Evolutionary conservation across 2,797 vertebrate species (phyloP).

Genomic region (Pelobates cultripes): DNA sequence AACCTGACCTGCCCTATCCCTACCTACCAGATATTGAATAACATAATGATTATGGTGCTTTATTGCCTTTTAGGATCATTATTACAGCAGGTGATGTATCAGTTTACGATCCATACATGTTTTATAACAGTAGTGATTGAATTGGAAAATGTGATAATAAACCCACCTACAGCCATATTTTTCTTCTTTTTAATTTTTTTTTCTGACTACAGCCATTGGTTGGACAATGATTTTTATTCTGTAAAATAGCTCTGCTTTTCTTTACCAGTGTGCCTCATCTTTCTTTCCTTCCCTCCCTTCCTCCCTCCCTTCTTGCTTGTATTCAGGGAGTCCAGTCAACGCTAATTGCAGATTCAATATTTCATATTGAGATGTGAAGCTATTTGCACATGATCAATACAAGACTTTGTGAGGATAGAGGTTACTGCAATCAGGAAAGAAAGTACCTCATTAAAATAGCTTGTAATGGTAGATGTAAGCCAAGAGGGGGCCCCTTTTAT

Average conservation of each 20-base stretch:
- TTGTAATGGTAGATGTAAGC: conserved; percentile 26
- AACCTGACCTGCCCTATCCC: too few species aligned
- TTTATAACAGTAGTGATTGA: too few species aligned
- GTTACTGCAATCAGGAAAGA: conserved; percentile 50
- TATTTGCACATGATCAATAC: conserved; percentile 56
- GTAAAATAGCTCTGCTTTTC: conserved; percentile 2
- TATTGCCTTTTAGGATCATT: too few species aligned
- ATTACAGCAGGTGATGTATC: too few species aligned
- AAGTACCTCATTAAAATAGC: conserved; percentile 48
- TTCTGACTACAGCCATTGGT: neutral
- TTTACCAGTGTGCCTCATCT: neutral
- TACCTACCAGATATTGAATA: too few species aligned
- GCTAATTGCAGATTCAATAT: conserved; percentile 56
- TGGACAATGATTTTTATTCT: neutral
- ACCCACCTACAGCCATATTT: too few species aligned
- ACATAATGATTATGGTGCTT: too few species aligned
- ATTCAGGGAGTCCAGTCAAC: conserved; percentile 33
- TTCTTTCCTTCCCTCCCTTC: neutral
- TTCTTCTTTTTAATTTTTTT: too few species aligned
- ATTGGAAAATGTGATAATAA: too few species aligned
- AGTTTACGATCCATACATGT: too few species aligned
- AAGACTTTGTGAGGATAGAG: conserved; percentile 43
- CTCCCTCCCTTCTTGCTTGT: conserved; percentile 3
- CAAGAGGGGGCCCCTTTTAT: conserved; percentile 24
- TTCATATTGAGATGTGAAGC: conserved; percentile 55